Percentiles rank a stretch among this genome's conserved stretches.
Conservation (phyloP, 1,140 invertebrate genomes). For the Trichonephila clavipes region DNA sequence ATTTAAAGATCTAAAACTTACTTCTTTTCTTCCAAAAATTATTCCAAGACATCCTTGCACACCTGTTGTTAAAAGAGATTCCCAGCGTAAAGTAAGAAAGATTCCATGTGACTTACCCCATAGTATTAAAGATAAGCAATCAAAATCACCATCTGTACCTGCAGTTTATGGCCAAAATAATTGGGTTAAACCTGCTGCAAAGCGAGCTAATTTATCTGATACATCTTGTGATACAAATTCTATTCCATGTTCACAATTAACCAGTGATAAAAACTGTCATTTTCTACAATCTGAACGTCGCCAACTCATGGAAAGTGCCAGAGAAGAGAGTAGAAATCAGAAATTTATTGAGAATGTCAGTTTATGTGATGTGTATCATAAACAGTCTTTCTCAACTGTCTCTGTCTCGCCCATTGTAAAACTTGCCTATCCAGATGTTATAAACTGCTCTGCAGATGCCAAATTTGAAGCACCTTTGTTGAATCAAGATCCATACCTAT, state of each 20-base stretch:
- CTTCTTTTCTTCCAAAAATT: constrained; percentile 57
- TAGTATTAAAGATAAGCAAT: background rate
- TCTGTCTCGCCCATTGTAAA: constrained; percentile 87
- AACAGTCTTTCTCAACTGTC: constrained; percentile 79
- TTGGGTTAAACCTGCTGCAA: constrained; percentile 18
- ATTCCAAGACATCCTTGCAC: constrained; percentile 8
- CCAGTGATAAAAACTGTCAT: constrained; percentile 51
- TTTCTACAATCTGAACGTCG: constrained; percentile 14
- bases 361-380: constrained; percentile 76
- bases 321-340: constrained; percentile 55
- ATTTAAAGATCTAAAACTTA: constrained; percentile 57
- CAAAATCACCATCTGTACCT: constrained; percentile 20
- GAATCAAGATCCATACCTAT: constrained; percentile 35
- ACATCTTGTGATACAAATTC: constrained; percentile 50
- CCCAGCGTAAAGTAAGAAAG: constrained; percentile 48
- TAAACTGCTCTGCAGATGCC: constrained; percentile 79
- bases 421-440: constrained; percentile 88
- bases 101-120: constrained; percentile 3
- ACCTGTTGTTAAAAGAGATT: constrained; percentile 26
- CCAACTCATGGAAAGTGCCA: constrained; percentile 59
- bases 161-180: background rate
- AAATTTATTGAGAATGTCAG: constrained; percentile 80
- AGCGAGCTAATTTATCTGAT: constrained; percentile 3
- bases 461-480: constrained; percentile 33
- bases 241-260: constrained; percentile 41